Evolutionary conservation across 1,140 invertebrate genomes (phyloP), one percentile per base, ranked within the genome.

Genomic region (Zeugodacus cucurbitae): DNA sequence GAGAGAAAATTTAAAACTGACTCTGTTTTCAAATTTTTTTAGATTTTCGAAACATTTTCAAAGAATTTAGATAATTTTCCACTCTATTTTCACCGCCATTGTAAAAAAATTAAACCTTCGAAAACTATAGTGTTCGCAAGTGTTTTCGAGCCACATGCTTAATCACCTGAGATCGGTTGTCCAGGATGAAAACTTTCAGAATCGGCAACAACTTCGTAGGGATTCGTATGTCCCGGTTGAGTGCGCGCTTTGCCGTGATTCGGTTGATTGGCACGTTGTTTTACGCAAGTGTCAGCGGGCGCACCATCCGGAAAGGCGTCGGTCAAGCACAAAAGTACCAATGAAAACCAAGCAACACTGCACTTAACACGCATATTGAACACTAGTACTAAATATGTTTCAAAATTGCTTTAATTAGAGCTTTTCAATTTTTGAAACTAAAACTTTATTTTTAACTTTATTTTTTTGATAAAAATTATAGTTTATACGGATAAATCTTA

Each of bases 251-350:
- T 94, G 44, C 96, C 96, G 89, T 97, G 96, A 92, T 97, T 96
- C 0, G 96, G 96, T 90, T 96, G 95, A 93, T 97, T 97, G 1
- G 95, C 94, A 34, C 95, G 94, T 32, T 95, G 94, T 90, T 96
- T 96, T 0, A 97, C 96, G 90, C 96, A 97, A 32, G 96, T 95
- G 91, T 97, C 96, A 14, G 97, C 95, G 0, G 96, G 96, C 6
- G 96, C 96, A 14, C 96, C 96, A 90, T 97, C 96, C 0, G 96
- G 96, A 90, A 97, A 97, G 48, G 91, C 94, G 29, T 85, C 57
- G 8, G 74, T 29, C n/a, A 48, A 48, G 22, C 74, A 20, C 3
- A 87, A 5, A 1, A 87, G 48, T 26, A 67, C 26, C 64, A 78
- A 2, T 11, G 32, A 20, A 58, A 54, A 7, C n/a, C 41, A 82